A percentile compares a stretch with the other conserved stretches of the same genome.
Conservation (phyloP, 2,888 invertebrate species). For the Rotaria magnacalcarata region DNA sequence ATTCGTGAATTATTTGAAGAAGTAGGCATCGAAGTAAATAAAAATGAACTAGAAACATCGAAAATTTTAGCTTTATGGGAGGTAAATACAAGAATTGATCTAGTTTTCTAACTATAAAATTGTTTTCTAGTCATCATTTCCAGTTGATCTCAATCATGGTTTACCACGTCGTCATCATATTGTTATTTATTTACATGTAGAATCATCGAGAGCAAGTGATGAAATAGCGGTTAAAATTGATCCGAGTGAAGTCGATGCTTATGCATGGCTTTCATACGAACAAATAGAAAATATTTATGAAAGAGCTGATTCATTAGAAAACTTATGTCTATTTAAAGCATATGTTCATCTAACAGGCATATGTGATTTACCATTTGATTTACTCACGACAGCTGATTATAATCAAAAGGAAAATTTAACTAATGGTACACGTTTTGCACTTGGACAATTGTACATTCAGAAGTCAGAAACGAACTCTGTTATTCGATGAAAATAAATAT, state of each 20-base stretch:
- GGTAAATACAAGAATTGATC: conserved; percentile 47
- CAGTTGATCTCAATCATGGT: conserved; percentile 57
- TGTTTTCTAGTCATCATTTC: conserved; percentile 59
- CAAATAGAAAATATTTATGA: background rate
- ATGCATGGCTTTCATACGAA: conserved; percentile 53
- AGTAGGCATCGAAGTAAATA: conserved; percentile 55
- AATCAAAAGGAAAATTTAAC: background rate
- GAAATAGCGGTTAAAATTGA: conserved; percentile 52
- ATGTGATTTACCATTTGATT: background rate
- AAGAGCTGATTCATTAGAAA: background rate
- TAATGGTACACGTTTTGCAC: background rate
- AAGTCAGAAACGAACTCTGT: background rate
- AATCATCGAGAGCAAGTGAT: conserved; percentile 50
- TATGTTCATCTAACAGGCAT: background rate
- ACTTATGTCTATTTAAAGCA: background rate
- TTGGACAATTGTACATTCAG: background rate
- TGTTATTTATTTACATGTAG: conserved; percentile 58
- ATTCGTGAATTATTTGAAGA: conserved; percentile 60
- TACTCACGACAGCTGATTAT: background rate
- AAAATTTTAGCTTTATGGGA: conserved; percentile 52
- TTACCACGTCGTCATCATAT: conserved; percentile 59
- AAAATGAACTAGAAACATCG: conserved; percentile 48
- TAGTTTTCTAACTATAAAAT: conserved; percentile 47
- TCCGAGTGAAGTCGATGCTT: conserved; percentile 57
- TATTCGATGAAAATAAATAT: no score